Base-by-base conservation (phyloP, 2,888 invertebrate species). In the Aspidiotus rigidus region DNA sequence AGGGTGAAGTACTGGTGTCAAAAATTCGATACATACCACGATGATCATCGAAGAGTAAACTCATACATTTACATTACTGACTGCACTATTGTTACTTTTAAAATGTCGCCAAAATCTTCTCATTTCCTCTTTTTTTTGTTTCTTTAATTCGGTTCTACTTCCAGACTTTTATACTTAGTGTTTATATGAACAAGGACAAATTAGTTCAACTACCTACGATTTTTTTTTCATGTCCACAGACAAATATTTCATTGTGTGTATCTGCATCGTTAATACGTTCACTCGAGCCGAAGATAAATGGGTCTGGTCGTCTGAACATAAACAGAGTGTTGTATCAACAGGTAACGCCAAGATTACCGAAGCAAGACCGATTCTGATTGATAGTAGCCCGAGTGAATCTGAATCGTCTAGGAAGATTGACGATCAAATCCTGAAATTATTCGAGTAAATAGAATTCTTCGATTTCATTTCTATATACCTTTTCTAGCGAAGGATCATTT, bases 301-400 rank as follows among this genome's bases (percentile, higher is more conserved):
- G 72, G 69, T 72, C 28, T 72, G 72, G 72, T 64, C 63, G 41
- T 57, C 59, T 17, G 69, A 70, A 59, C 67, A 70, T 7, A 70
- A 63, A 15, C 53, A 17, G 40, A 57, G 63, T 10, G 7, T 41
- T 28, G 15, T 62, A 11, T 28, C 59, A 17, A 49, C 62, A 7
- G 62, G 56, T 42, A 16, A n/a, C 42, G 56, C 61, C 62, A 71
- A 56, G 55, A 62, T 69, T 13, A n/a, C 49, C n/a, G 44, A 57
- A 41, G 69, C 69, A 7, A 69, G 63, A 41, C 69, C 69, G n/a
- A 63, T 69, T 15, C 56, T 69, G n/a, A 62, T 56, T 17, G 63
- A 69, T 16, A 13, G 44, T n/a, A 49, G 60, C 17, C 42, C 42
- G 7, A 57, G 59, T 39, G 53, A 53, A 16, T 49, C 67, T 39